Evolutionary conservation across 2,113 vertebrate genomes (phyloP).

Genomic region (Melierax canorus): DNA sequence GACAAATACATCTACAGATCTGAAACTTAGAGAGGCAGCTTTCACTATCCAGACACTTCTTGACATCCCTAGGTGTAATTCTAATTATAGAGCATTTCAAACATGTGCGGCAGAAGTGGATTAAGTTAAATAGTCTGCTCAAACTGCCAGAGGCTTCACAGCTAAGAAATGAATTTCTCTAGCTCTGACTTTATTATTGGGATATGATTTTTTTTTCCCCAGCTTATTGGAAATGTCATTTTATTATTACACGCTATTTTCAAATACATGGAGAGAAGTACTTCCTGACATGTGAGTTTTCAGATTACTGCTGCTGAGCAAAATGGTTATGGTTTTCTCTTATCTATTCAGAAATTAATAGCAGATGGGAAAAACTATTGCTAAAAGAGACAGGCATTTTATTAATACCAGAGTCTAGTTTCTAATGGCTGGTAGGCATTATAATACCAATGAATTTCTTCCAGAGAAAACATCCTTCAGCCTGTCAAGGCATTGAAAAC

Average conservation of each 20-base stretch:
- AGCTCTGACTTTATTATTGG: slow-evolving; percentile 45
- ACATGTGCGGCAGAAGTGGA: background rate
- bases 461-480: slow-evolving; percentile 23
- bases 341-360: slow-evolving; percentile 55
- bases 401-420: slow-evolving; percentile 34
- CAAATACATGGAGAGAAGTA: background rate
- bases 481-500: slow-evolving; percentile 21
- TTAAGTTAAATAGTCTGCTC: slow-evolving; percentile 64
- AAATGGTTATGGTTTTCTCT: slow-evolving; percentile 37
- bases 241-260: slow-evolving; percentile 39
- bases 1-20: background rate
- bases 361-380: slow-evolving; percentile 4
- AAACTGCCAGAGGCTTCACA: slow-evolving; percentile 37
- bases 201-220: background rate
- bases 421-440: background rate
- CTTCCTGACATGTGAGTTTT: background rate
- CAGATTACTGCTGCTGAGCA: slow-evolving; percentile 19
- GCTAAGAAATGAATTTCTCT: slow-evolving; percentile 16
- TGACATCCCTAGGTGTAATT: slow-evolving; percentile 14
- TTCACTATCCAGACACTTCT: background rate
- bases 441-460: background rate
- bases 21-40: slow-evolving; percentile 8
- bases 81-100: slow-evolving; percentile 55
- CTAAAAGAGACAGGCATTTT: slow-evolving; percentile 29
- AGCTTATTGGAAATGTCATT: slow-evolving; percentile 42